These are phyloP conservation scores for Ctenoplectra terminalis DNA, from an alignment of 1,140 invertebrate species.

Conservation along the genomic window DNA sequence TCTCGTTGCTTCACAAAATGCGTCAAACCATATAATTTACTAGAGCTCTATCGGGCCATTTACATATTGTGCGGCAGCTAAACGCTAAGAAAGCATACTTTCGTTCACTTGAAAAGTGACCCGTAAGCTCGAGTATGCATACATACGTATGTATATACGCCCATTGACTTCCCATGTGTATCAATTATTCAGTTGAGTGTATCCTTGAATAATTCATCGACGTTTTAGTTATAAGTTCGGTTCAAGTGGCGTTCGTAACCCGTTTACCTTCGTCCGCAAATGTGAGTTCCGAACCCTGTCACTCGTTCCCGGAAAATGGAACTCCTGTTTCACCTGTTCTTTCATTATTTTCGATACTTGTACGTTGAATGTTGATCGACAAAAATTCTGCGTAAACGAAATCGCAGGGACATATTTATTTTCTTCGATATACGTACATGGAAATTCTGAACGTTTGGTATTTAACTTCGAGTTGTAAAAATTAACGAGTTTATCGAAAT, in stretches of 20 bases:
- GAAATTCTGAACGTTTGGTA: no score
- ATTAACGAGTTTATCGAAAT: no score
- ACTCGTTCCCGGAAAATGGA: conserved; percentile 7
- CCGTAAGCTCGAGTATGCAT: conserved; percentile 1
- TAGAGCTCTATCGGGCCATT: conserved; percentile 6
- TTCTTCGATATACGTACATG: no score
- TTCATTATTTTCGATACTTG: not conserved
- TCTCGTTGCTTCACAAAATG: not conserved
- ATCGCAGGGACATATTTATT: no score
- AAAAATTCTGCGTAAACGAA: no score
- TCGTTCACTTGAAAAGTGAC: conserved; percentile 1
- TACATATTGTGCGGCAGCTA: not conserved
- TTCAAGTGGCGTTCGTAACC: conserved; percentile 30
- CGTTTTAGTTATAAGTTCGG: conserved; percentile 62
- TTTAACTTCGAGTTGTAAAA: no score
- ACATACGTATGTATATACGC: conserved; percentile 42
- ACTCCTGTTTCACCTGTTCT: conserved; percentile 20
- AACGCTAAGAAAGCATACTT: not conserved
- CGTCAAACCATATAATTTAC: not conserved
- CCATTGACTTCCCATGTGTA: conserved; percentile 66
- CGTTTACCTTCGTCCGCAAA: conserved; percentile 43
- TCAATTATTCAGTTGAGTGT: conserved; percentile 72
- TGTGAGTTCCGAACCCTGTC: not conserved
- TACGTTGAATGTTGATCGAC: no score
- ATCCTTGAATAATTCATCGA: conserved; percentile 72